Percentiles rank a stretch among this genome's conserved stretches.
Conservation (phyloP, 2,113 vertebrate genomes). For the Corydoras maculifer region DNA sequence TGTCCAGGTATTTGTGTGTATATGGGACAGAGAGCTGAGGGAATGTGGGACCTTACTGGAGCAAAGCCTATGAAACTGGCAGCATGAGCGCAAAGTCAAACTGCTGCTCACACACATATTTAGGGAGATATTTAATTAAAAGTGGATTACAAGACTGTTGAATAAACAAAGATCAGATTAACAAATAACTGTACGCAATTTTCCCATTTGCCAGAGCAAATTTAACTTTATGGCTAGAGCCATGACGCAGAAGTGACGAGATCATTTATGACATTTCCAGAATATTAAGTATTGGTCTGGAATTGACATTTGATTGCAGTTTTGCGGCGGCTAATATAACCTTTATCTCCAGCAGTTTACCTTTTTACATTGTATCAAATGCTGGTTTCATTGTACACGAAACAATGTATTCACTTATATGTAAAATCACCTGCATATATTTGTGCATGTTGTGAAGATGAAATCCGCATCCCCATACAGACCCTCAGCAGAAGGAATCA, state of each 20-base stretch:
- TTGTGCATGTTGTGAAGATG: too few relatives aligned
- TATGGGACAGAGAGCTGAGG: slow-evolving; percentile 23
- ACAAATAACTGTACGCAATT: slow-evolving; percentile 83
- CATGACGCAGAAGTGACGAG: slow-evolving; percentile 79
- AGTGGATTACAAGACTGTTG: slow-evolving; percentile 90
- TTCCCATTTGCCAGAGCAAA: slow-evolving; percentile 97
- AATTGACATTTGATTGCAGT: slow-evolving; percentile 59
- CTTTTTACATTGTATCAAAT: too few relatives aligned
- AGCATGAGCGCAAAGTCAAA: slow-evolving; percentile 89
- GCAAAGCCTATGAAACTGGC: slow-evolving; percentile 60
- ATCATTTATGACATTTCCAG: slow-evolving; percentile 69
- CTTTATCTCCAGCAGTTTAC: slow-evolving; percentile 21
- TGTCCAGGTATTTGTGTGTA: slow-evolving; percentile 16
- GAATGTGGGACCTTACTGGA: slow-evolving; percentile 32
- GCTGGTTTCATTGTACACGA: too few relatives aligned
- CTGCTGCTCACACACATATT: slow-evolving; percentile 89
- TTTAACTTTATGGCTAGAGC: slow-evolving; percentile 91
- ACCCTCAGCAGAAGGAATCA: too few relatives aligned
- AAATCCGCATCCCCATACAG: too few relatives aligned
- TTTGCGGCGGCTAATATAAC: slow-evolving; percentile 54
- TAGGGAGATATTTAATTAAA: slow-evolving; percentile 98
- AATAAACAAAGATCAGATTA: slow-evolving; percentile 98
- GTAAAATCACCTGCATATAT: too few relatives aligned
- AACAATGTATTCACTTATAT: too few relatives aligned
- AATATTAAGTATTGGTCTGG: slow-evolving; percentile 75